phyloP scores from a whole-genome alignment of 2,888 invertebrate genomes.

The Tortricodes alternella region DNA sequence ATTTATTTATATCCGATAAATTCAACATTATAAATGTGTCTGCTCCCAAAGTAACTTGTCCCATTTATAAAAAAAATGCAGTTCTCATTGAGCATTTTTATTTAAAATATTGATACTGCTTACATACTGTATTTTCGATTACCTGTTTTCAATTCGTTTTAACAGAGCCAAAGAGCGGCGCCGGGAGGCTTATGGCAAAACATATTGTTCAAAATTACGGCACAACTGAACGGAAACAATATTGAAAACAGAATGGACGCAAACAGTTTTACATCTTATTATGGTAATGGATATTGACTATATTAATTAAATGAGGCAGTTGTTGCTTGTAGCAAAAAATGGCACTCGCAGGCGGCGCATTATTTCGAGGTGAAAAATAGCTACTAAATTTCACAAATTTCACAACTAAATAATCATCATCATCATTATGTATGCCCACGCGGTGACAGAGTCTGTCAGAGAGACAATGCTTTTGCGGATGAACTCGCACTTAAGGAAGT shows the following conservation, averaged over 20 bases:
- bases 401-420: too few relatives aligned
- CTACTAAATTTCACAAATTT: not conserved
- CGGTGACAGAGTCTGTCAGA: too few relatives aligned
- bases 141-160: slow-evolving; percentile 80
- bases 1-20: too few relatives aligned
- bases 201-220: slow-evolving; percentile 77
- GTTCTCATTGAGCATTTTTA: slow-evolving; percentile 58
- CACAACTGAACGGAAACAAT: slow-evolving; percentile 72
- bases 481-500: too few relatives aligned
- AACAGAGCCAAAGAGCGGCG: slow-evolving; percentile 67
- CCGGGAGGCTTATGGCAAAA: slow-evolving; percentile 67
- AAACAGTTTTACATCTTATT: slow-evolving; percentile 74
- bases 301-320: slow-evolving; percentile 40
- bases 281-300: slow-evolving; percentile 67
- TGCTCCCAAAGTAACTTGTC: too few relatives aligned
- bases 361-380: not conserved
- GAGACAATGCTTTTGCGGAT: too few relatives aligned
- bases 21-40: too few relatives aligned
- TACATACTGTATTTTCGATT: slow-evolving; percentile 78
- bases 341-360: not conserved
- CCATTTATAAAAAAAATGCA: slow-evolving; percentile 11
- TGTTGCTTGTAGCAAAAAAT: slow-evolving; percentile 52
- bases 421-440: too few relatives aligned
- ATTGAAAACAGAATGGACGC: slow-evolving; percentile 73
- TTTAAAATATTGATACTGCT: slow-evolving; percentile 79